Base-by-base conservation (phyloP, 2,888 invertebrate species). In the Mycalesis mineus region DNA sequence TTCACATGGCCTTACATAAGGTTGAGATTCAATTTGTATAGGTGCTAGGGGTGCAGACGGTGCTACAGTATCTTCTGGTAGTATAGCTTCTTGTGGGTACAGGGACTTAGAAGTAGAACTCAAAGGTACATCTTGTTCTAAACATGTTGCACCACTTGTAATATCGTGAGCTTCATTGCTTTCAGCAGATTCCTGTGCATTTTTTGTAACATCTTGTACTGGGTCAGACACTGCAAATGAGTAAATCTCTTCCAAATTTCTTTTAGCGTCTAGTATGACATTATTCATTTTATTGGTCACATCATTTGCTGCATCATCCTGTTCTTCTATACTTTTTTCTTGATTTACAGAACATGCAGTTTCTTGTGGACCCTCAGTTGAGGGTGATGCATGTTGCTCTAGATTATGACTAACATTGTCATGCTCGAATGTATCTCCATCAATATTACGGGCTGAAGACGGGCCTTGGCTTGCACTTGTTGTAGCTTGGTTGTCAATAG, bases 31-130 rank as follows among this genome's bases (percentile, higher is more conserved):
- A 14, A 55, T 48, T 40, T 53, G 65, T 53, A 79, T 77, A 60
- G 82, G 73, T 28, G 78, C 60, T 13, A 33, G 15, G 9, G 88
- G 88, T 5, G 88, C 88, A 36, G 88, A 83, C 22, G 88, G 88
- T 33, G 58, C n/a, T 15, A 62, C 28, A 8, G 28, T 39, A 44
- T 62, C 58, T 36, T 53, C 22, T 39, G 54, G 55, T 48, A 58
- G 59, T 36, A 50, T 22, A 13, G 13, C 15, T 22, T 3, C 15
- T 47, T 33, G 11, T 17, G 31, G 47, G 15, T 1, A 11, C 6
- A 33, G 15, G 31, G 33, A 33, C 2, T 7, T 11, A 47, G 8
- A 31, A 15, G 6, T 47, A 11, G 33, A 15, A 47, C 33, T 11
- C 14, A 47, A 33, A 14, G 39, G 5, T 14, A 39, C 2, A 14